These are phyloP conservation scores for Enteromius afrohamiltoni DNA, from an alignment of 2,797 vertebrate genomes.

Conservation along the genomic window DNA sequence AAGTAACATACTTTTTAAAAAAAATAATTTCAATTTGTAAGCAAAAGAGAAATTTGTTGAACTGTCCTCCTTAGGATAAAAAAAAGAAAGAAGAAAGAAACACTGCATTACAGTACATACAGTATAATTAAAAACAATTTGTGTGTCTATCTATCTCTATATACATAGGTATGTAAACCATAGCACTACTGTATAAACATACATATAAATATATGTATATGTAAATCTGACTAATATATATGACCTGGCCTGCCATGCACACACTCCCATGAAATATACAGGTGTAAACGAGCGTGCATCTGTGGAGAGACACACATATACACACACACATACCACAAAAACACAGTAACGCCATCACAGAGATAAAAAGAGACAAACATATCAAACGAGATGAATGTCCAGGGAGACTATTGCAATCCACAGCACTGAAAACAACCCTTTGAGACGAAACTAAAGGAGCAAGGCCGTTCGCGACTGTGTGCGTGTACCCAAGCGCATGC, in stretches of 20 bases:
- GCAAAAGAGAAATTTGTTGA: not conserved
- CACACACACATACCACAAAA: not conserved
- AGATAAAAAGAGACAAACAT: constrained; percentile 42
- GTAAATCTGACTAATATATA: not conserved
- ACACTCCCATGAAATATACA: constrained; percentile 6
- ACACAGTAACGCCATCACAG: constrained; percentile 11
- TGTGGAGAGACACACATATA: constrained; percentile 35
- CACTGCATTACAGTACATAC: not conserved
- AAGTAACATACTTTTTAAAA: not conserved
- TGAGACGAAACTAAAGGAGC: constrained; percentile 47
- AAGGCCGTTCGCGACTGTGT: constrained; percentile 15
- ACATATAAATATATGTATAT: too few relatives aligned
- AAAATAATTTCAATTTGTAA: not conserved
- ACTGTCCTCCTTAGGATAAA: too few relatives aligned
- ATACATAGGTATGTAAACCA: too few relatives aligned
- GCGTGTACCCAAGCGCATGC: constrained; percentile 49
- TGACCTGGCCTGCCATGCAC: constrained; percentile 11
- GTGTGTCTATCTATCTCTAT: too few relatives aligned
- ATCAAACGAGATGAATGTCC: constrained; percentile 42
- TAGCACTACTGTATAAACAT: too few relatives aligned
- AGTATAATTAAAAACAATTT: not conserved
- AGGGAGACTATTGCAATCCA: constrained; percentile 25
- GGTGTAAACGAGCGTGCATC: constrained; percentile 19
- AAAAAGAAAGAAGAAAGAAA: too few relatives aligned
- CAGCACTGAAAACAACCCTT: constrained; percentile 44